A percentile compares a stretch with the other conserved stretches of the same genome.
Evolutionary conservation across 2,888 invertebrate genomes (phyloP).

Genomic region (Dolichomitus sp.): DNA sequence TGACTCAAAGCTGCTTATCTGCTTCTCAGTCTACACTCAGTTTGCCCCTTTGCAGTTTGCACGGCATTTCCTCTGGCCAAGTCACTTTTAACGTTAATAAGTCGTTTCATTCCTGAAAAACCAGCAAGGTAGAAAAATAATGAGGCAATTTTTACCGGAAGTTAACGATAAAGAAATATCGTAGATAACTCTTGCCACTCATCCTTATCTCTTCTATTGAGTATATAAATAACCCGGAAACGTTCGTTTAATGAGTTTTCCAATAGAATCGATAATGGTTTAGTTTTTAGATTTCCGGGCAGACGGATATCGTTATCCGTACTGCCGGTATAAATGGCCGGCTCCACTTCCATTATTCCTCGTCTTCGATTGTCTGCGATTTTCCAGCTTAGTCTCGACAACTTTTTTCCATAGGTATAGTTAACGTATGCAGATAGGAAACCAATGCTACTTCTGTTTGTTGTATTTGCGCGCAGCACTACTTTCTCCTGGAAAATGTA

Average conservation of each 20-base stretch:
- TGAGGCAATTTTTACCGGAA: slow-evolving; percentile 23
- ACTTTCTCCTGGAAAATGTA: slow-evolving; percentile 1
- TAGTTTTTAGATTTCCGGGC: slow-evolving; percentile 34
- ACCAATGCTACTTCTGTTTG: not conserved
- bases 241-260: slow-evolving; percentile 35
- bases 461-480: not conserved
- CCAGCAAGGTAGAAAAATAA: slow-evolving; percentile 15
- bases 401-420: slow-evolving; percentile 11
- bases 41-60: not conserved
- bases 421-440: not conserved
- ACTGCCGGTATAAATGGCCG: slow-evolving; percentile 6
- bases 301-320: slow-evolving; percentile 24
- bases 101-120: not conserved
- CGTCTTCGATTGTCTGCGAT: slow-evolving; percentile 25
- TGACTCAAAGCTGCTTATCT: slow-evolving; percentile 15
- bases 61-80: not conserved
- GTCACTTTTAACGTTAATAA: slow-evolving; percentile 21
- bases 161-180: slow-evolving; percentile 6
- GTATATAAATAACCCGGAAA: slow-evolving; percentile 33
- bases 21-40: not conserved
- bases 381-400: slow-evolving; percentile 34
- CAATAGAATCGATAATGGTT: slow-evolving; percentile 41
- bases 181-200: slow-evolving; percentile 13
- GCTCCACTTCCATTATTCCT: slow-evolving; percentile 38
- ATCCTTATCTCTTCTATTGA: slow-evolving; percentile 13